A percentile compares a stretch with the other conserved stretches of the same genome.
Evolutionary conservation across 2,888 invertebrate genomes (phyloP).

Genomic region (Drosophila buzzatii): DNA sequence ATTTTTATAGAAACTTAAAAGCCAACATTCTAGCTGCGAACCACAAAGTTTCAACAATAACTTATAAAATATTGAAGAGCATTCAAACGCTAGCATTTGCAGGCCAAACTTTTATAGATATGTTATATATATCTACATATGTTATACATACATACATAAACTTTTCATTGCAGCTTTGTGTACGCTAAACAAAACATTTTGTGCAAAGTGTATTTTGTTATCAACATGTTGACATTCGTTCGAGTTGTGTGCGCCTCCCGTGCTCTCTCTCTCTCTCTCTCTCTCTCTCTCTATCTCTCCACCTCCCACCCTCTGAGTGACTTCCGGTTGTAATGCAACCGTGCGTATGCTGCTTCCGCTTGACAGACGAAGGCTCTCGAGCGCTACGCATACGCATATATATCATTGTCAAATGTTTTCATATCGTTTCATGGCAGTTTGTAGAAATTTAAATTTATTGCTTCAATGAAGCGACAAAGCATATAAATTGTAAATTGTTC

Average conservation of each 20-base stretch:
- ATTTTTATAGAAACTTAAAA: background rate
- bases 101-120: background rate
- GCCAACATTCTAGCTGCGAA: background rate
- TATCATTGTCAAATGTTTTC: conserved; percentile 73
- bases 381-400: conserved; percentile 42
- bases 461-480: conserved; percentile 69
- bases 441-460: conserved; percentile 73
- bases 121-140: background rate
- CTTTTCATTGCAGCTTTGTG: conserved; percentile 22
- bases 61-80: conserved; percentile 15
- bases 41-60: background rate
- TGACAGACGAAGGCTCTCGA: conserved; percentile 47
- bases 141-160: background rate
- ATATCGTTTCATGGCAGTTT: conserved; percentile 54
- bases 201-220: conserved; percentile 65
- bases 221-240: conserved; percentile 77
- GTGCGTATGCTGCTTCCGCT: conserved; percentile 76
- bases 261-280: background rate
- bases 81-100: conserved; percentile 6
- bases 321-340: conserved; percentile 75
- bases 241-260: conserved; percentile 23
- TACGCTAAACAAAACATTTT: conserved; percentile 50
- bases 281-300: conserved; percentile 14
- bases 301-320: conserved; percentile 25
- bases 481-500: conserved; percentile 58